These are phyloP conservation scores for Tetranychus truncatus DNA, from an alignment of 2,888 invertebrate genomes.

Conservation along the genomic window DNA sequence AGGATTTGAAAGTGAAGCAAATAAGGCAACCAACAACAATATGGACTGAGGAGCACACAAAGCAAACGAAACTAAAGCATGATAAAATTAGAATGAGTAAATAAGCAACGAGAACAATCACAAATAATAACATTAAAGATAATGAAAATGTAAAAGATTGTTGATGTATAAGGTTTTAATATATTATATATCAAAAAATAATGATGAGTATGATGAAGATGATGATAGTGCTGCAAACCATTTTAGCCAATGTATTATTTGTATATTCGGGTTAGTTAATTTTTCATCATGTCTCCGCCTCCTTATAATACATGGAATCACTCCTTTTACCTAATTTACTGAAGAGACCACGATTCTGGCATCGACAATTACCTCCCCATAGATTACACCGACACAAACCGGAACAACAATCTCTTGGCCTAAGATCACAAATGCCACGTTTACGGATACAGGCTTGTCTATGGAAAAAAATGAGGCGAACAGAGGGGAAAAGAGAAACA, in stretches of 20 bases:
- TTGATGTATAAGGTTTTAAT: no score
- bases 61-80: no score
- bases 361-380: background rate
- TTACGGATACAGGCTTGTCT: background rate
- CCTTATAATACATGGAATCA: background rate
- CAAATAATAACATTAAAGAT: no score
- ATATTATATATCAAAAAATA: no score
- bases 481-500: background rate
- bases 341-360: background rate
- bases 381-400: background rate
- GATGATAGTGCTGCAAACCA: no score
- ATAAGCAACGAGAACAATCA: no score
- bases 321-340: background rate
- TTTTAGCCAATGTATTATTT: background rate
- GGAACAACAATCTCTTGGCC: background rate
- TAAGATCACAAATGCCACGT: background rate
- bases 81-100: no score
- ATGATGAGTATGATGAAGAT: no score
- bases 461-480: background rate
- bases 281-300: background rate
- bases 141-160: no score
- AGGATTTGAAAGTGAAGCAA: no score
- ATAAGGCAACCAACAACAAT: no score
- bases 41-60: no score
- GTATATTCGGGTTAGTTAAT: background rate